Evolutionary conservation across 2,113 vertebrate species (phyloP), one percentile per base, ranked within the genome.

Genomic region (Paradoxurus hermaphroditus): DNA sequence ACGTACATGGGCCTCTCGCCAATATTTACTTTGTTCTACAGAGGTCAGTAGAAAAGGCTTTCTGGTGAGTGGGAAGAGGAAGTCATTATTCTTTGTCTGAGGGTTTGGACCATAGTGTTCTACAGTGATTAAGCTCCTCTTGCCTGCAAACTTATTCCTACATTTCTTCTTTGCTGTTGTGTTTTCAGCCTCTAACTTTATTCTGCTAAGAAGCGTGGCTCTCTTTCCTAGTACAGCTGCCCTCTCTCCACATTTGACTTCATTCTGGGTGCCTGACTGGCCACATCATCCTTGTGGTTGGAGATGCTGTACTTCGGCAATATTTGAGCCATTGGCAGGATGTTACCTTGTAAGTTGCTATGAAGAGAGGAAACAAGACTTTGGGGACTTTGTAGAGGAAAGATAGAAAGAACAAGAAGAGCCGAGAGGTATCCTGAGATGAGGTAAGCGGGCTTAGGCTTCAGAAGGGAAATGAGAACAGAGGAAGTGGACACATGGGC

Each of bases 261-360:
- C 49, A 46, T 92, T 21, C 39, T 86, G 23, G 49, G 41, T 72
- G 53, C 39, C 83, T 56, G 31, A 39, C 29, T n/a, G 73, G 87
- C 86, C 93, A 93, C 44, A 21, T 90, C 68, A 70, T 86, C n/a
- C 65, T 59, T 34, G 63, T 63, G 93, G 93, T 97, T 88, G 96
- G 96, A 39, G 94, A 96, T 81, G 96, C 96, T 8, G 62, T 94
- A 2, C 49, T 97, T 87, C 78, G 97, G 31, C 97, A 98, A 89
- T 94, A 94, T 95, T 88, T 63, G 23, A 93, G 94, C 31, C 91
- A 82, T 23, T 23, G 27, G 53, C 67, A 65, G 65, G 81, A 67
- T 7, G 6, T 79, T 72, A 49, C 81, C 68, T 31, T 79, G 93
- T 97, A 84, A 96, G 96, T 77, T n/a, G 14, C 87, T 65, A 5